Base-by-base conservation (phyloP, 2,797 vertebrate species). In the Rhyacichthys aspro region DNA sequence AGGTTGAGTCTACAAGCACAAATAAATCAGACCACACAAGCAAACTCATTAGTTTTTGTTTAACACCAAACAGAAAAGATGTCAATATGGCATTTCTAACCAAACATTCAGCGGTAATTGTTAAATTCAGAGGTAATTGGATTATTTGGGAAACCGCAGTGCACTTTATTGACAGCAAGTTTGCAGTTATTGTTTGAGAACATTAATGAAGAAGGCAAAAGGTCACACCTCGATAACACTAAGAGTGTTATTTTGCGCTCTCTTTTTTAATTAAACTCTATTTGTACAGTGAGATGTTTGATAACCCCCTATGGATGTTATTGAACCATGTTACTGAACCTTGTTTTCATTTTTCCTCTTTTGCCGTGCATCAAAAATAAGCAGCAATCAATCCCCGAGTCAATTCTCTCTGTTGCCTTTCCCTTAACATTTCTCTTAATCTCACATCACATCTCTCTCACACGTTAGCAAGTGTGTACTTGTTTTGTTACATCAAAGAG, bases 341-440 rank as follows among this genome's bases (percentile, higher is more conserved):
- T 16, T 52, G 68, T 38, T 39, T 59, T 42, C 72, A 44, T 79
- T 38, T 59, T 68, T 78, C 9, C 32, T 67, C 33, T 54, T 68
- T 72, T 60, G 50, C 28, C 45, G 28, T 36, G 55, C 33, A 42
- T 11, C 39, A 43, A 73, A 60, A 65, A 56, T 28, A 79, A 55
- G 14, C 39, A 43, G 14, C 65, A 60, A 62, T 61, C 54, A 78
- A 71, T 59, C 60, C 55, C 15, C 46, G 37, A 72, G 45, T 64
- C 16, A 52, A 52, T 73, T 62, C 11, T 12, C 44, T 50, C 36
- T 60, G 54, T 42, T 41, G 12, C 17, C n/a, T 71, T 63, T 58
- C 41, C 8, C 55, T 58, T 43, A 16, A 16, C 50, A 63, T 63
- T 63, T 56, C 55, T 55, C 28, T 67, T 52, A 39, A 56, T 79